Conservation (phyloP, 2,113 vertebrate species). For the Pachyramphus minor region DNA sequence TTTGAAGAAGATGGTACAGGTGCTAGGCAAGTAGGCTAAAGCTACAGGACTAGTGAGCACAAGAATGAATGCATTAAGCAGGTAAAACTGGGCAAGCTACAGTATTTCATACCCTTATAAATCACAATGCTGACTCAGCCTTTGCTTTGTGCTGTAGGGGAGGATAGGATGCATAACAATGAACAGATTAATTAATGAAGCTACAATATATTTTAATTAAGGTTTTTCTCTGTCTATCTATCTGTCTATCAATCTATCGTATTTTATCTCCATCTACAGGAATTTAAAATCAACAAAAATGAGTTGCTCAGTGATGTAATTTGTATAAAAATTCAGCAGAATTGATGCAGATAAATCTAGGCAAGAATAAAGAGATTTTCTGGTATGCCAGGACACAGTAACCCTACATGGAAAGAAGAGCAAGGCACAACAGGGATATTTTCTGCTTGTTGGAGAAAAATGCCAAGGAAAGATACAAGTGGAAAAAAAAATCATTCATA, state of each 20-base stretch:
- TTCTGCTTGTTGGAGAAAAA: background rate
- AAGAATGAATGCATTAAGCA: background rate
- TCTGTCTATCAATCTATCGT: background rate
- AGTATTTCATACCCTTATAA: background rate
- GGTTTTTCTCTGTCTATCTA: background rate
- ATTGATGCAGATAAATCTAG: background rate
- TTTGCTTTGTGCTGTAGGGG: background rate
- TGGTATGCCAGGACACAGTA: background rate
- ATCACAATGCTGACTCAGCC: background rate
- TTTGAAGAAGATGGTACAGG: background rate
- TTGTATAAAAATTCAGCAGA: background rate
- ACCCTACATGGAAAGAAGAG: background rate
- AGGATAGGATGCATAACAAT: background rate
- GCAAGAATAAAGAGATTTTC: background rate
- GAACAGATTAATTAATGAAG: background rate
- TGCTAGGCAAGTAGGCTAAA: background rate
- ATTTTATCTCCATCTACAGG: background rate
- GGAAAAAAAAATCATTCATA: background rate
- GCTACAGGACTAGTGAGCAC: background rate
- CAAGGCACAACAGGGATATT: background rate
- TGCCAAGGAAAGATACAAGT: background rate
- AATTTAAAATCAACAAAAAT: background rate
- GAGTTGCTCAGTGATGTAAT: background rate
- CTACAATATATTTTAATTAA: background rate
- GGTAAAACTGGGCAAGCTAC: background rate